Evolutionary conservation across 2,113 vertebrate genomes (phyloP), one percentile per base, ranked within the genome.

Genomic region (Tauraco erythrolophus): DNA sequence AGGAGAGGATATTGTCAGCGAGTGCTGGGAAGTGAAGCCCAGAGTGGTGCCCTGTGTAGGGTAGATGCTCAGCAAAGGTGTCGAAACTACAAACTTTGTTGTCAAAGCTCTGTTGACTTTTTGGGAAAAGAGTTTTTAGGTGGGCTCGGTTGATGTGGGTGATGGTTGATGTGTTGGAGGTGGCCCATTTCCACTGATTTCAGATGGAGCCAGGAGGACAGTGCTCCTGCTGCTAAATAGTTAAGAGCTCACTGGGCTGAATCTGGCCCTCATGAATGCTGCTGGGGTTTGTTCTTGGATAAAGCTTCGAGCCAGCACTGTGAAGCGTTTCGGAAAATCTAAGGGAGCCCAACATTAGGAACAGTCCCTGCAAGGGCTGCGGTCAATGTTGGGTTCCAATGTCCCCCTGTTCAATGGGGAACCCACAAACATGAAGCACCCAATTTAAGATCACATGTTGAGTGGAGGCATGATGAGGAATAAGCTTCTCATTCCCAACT

Each of bases 71-170:
- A 37, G 33, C 2, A 2, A 83, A 69, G 33, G 39, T 2, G 1
- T 21, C 1, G 6, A 39, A 54, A 16, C 33, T 39, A 7, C 19
- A 33, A 83, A 57, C 19, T 51, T 22, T 2, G 18, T 15, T 83
- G 51, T 13, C 0, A 0, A 48, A 58, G 25, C 51, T 58, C 64
- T 0, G 0, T 3, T 18, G 31, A 7, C n/a, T 66, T 78, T 68
- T 66, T 2, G 6, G 28, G 46, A 57, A 51, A 54, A 10, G 3
- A 13, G 13, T 39, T 80, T 89, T 69, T 14, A 11, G 68, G 24
- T 51, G 27, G 31, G 19, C 31, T 75, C 61, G 24, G 31, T 15
- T 37, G 10, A 14, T 46, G 1, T 53, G n/a, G n/a, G n/a, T n/a
- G n/a, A n/a, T n/a, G n/a, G n/a, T n/a, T n/a, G n/a, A n/a, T n/a